phyloP scores from a whole-genome alignment of 2,113 vertebrate species.

The Dromaius novaehollandiae region DNA sequence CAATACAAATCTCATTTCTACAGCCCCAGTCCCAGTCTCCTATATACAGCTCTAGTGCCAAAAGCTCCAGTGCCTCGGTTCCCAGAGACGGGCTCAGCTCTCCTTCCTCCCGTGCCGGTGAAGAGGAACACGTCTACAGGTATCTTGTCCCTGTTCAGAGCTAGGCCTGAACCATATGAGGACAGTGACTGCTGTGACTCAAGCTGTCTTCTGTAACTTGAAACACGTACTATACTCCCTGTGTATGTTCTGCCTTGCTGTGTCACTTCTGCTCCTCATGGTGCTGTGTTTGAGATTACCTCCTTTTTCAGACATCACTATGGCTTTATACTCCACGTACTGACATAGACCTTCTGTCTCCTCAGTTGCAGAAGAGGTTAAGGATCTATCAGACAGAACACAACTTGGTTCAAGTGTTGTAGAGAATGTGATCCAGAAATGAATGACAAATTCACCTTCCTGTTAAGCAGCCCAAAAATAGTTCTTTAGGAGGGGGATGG shows the following conservation, averaged over 20 bases:
- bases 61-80: conserved; percentile 76
- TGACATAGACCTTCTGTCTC: neutral
- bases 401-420: neutral
- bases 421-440: neutral
- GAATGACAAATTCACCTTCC: neutral
- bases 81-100: conserved; percentile 82
- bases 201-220: neutral
- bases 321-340: neutral
- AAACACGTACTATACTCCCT: neutral
- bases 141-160: conserved; percentile 43
- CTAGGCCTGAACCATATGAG: neutral
- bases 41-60: conserved; percentile 77
- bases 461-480: neutral
- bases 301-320: neutral
- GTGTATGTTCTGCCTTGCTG: neutral
- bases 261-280: neutral
- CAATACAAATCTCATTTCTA: conserved; percentile 13
- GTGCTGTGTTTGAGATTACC: neutral
- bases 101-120: conserved; percentile 77
- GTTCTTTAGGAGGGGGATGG: neutral
- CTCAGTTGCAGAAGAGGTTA: neutral
- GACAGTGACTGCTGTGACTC: neutral
- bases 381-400: neutral
- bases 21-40: conserved; percentile 76
- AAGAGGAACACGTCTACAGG: conserved; percentile 99